Evolutionary conservation across 1,140 invertebrate species (phyloP).

Genomic region (Mycetomoellerius zeteki): DNA sequence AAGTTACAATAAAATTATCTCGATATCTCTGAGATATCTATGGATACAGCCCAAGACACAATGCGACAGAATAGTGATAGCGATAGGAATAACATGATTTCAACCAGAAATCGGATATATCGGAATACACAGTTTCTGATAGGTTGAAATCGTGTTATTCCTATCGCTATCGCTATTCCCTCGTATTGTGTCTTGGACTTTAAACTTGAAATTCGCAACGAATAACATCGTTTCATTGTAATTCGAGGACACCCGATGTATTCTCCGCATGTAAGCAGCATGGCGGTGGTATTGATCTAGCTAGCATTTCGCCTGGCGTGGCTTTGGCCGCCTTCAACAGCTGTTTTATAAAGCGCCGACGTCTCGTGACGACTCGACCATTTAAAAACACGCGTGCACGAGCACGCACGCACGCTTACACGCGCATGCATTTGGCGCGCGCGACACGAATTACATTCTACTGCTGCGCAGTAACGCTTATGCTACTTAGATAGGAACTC

Average conservation of each 20-base stretch:
- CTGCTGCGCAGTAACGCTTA: conserved; percentile 65
- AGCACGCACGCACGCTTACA: background rate
- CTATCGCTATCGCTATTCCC: no score
- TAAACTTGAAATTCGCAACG: conserved; percentile 8
- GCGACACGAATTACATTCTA: conserved; percentile 46
- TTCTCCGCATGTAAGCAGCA: conserved; percentile 47
- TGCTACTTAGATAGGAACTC: conserved; percentile 60
- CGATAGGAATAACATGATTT: no score
- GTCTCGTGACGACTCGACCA: conserved; percentile 57
- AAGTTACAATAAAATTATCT: background rate
- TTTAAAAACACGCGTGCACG: conserved; percentile 73
- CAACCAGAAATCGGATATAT: no score
- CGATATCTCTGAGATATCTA: background rate
- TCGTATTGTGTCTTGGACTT: no score
- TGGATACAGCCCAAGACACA: no score
- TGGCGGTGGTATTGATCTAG: conserved; percentile 75
- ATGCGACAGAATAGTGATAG: no score
- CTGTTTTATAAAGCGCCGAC: conserved; percentile 76
- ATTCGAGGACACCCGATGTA: conserved; percentile 40
- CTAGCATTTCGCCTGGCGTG: conserved; percentile 63
- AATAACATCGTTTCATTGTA: background rate
- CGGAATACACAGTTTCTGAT: no score
- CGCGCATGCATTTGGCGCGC: conserved; percentile 33
- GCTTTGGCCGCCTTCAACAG: conserved; percentile 76
- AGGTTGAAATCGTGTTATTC: no score